phyloP scores from a whole-genome alignment of 2,797 vertebrate genomes.

The Peromyscus attwateri region DNA sequence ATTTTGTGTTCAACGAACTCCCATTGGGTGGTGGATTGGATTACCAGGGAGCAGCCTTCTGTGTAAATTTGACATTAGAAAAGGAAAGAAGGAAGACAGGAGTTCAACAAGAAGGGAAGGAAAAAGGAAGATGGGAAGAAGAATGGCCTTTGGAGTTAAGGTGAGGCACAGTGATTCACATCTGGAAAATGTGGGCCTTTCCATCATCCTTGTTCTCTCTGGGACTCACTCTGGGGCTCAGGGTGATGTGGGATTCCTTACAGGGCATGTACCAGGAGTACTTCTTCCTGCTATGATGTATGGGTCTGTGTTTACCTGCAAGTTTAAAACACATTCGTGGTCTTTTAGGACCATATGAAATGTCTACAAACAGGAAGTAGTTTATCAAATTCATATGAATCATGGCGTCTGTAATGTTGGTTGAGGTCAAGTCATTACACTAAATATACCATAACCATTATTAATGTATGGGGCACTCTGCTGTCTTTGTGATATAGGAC shows the following conservation, averaged over 20 bases:
- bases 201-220: slow-evolving; percentile 58
- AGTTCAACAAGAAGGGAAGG: not conserved
- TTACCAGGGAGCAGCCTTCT: not conserved
- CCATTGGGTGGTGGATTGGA: accelerated
- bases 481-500: slow-evolving; percentile 84
- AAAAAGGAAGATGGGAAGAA: not conserved
- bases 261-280: slow-evolving; percentile 22
- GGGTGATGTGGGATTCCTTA: not conserved
- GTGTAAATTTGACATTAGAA: not conserved
- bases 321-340: slow-evolving; percentile 82
- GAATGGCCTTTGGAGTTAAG: slow-evolving; percentile 72
- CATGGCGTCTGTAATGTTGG: slow-evolving; percentile 83
- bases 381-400: slow-evolving; percentile 88
- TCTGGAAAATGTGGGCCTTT: slow-evolving; percentile 76
- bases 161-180: slow-evolving; percentile 72
- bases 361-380: slow-evolving; percentile 88
- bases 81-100: not conserved
- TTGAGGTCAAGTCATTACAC: slow-evolving; percentile 88
- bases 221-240: slow-evolving; percentile 6
- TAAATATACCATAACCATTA: slow-evolving; percentile 87
- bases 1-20: not conserved
- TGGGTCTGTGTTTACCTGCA: slow-evolving; percentile 79
- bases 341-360: slow-evolving; percentile 82
- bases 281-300: not conserved
- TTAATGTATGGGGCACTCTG: slow-evolving; percentile 84